phyloP scores from a whole-genome alignment of 2,797 vertebrate genomes.

The Hephaestus fuliginosus region DNA sequence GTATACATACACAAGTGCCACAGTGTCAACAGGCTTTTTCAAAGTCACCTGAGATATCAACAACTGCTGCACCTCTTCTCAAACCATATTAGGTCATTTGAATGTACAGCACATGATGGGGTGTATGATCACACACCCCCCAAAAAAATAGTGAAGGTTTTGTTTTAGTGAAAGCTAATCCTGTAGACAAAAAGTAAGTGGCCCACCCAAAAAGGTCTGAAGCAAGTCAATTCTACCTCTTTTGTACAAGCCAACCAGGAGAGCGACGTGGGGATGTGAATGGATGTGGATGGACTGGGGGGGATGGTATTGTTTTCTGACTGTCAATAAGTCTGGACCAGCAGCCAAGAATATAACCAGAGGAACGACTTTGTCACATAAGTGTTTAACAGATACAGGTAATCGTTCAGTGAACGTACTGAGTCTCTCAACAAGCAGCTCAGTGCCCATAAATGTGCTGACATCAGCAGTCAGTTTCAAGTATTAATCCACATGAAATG shows the following conservation, averaged over 20 bases:
- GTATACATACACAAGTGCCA: slow-evolving; percentile 20
- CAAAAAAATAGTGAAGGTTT: neutral
- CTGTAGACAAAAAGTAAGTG: neutral
- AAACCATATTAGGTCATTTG: neutral
- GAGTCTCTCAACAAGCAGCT: slow-evolving; percentile 5
- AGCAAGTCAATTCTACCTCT: neutral
- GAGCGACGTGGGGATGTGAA: fast-evolving
- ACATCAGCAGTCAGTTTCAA: neutral
- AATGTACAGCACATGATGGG: neutral
- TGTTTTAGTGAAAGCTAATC: slow-evolving; percentile 2
- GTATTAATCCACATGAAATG: neutral
- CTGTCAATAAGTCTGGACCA: neutral
- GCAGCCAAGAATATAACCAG: neutral
- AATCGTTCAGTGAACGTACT: neutral
- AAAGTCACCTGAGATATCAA: slow-evolving; percentile 22
- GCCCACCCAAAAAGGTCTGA: neutral
- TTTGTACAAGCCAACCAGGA: neutral
- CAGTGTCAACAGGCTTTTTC: slow-evolving; percentile 3
- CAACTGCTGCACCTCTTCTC: neutral
- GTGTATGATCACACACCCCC: neutral
- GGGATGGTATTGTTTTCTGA: neutral
- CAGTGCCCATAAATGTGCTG: neutral
- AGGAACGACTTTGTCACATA: neutral
- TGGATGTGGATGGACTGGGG: neutral
- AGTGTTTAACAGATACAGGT: neutral